Base-by-base conservation (phyloP, 1,140 invertebrate species). In the Euura saliciscinereae region DNA sequence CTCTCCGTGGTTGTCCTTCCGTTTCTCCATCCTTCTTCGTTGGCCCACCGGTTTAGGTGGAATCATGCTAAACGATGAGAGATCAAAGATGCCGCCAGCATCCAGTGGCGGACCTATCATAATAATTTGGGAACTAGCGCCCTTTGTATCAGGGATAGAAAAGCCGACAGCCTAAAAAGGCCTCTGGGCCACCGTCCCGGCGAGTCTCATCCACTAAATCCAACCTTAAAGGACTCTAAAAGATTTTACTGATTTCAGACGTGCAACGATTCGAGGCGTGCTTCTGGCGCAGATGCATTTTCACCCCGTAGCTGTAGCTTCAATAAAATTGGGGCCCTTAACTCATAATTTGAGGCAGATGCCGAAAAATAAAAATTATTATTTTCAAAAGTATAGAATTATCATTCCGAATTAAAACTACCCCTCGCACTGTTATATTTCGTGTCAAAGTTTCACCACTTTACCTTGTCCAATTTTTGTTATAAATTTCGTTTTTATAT, bases 81-180 rank as follows among this genome's bases (percentile, higher is more conserved):
- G 83, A 87, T 87, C 84, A 87, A 87, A 87, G 79, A 77, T 69
- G 80, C 85, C 86, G 85, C 84, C 86, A 78, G 80, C 86, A 87
- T 86, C 82, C 85, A 82, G 85, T 86, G 86, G 85, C 84, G 51
- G 82, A 86, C 82, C 85, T 87, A 87, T 87, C 85, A 86, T 87
- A 87, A 86, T 87, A 87, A 87, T 87, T 87, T 87, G 80, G 82
- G 83, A 84, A 85, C 84, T 82, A 84, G 85, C 84, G 83, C 66
- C 86, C 85, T 86, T 86, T 86, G 85, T 86, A 85, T 83, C 80
- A 84, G 51, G 82, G 81, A 84, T 84, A 83, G 84, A 78, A 83
- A 82, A 84, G 84, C 84, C 85, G 84, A 84, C 80, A 78, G 79
- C 66, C 74, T 78, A 76, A 76, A 76, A 77, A 75, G 13, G 73